Base-by-base conservation (phyloP, 2,888 invertebrate species). In the Drosophila borealis region DNA sequence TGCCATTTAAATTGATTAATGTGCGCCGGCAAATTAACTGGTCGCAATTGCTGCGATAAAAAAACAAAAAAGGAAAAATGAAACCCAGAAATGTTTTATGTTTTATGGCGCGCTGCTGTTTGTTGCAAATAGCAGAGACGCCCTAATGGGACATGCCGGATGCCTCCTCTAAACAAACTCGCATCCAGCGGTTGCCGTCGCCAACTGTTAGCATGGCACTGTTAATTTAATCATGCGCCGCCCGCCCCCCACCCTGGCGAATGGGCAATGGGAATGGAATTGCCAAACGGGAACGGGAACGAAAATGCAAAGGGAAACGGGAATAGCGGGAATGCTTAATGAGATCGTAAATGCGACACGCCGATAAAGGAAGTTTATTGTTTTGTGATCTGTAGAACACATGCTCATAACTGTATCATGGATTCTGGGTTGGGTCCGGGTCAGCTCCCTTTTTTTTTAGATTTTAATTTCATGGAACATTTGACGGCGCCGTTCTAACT, bases 161-260 rank as follows among this genome's bases (percentile, higher is more conserved):
- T 61, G 59, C 59, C 53, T 62, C 36, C 44, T 54, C 19, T 17
- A 41, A 78, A 62, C 70, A 10, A 68, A 60, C 54, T 44, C 21
- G 46, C 55, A 56, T 51, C 13, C 34, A 45, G 50, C 54, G 29
- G 29, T n/a, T 17, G 42, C 14, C 59, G n/a, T 37, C 41, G 75
- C 59, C 65, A 66, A 34, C 68, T 61, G 44, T 89, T 87, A 81
- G 67, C 62, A 70, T 64, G 68, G 55, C 64, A 69, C 57, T 88
- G 82, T 74, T 82, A 88, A 82, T 82, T 81, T 61, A 85, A 88
- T 81, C 85, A 80, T 64, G 65, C 68, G 2, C 21, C 39, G 19
- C 33, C 4, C 13, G 3, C 11, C 8, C 10, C 3, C 13, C 39
- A 11, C 11, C n/a, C 9, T n/a, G 1, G 11, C n/a, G 33, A 42